Evolutionary conservation across 2,888 invertebrate species (phyloP).

Genomic region (Xestia rhomboidea): DNA sequence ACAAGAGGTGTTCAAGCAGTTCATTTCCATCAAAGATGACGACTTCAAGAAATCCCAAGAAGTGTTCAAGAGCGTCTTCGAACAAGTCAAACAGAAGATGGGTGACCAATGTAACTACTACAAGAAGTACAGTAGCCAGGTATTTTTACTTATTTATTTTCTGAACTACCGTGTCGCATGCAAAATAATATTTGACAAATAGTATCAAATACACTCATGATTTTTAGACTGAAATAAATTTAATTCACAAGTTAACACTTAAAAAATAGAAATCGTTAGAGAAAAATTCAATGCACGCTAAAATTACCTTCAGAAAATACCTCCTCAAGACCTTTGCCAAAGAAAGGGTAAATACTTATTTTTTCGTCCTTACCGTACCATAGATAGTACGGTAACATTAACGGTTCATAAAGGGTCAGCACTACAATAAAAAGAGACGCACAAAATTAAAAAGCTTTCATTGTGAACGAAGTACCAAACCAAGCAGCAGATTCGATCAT

Average conservation of each 20-base stretch:
- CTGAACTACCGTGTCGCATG: background rate
- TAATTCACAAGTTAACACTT: background rate
- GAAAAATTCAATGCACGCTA: background rate
- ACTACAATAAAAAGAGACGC: too few species aligned
- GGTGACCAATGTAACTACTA: constrained; percentile 83
- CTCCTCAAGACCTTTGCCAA: background rate
- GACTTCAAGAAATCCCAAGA: constrained; percentile 80
- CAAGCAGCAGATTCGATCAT: too few species aligned
- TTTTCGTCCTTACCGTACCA: background rate
- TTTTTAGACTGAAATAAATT: constrained; percentile 5
- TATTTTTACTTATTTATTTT: constrained; percentile 49
- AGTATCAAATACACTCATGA: background rate
- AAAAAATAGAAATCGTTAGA: background rate
- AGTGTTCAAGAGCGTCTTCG: constrained; percentile 83
- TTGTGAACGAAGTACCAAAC: too few species aligned
- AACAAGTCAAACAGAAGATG: constrained; percentile 82
- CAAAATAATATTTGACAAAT: constrained; percentile 37
- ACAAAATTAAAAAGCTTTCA: constrained; percentile 3
- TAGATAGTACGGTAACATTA: background rate
- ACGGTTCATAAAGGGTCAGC: background rate
- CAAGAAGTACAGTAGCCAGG: constrained; percentile 81
- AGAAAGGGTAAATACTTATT: too few species aligned
- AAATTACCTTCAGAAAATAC: background rate
- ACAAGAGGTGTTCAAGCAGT: constrained; percentile 80
- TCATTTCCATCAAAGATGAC: constrained; percentile 81